Conservation (phyloP, 2,113 vertebrate genomes). For the Hylia prasina region DNA sequence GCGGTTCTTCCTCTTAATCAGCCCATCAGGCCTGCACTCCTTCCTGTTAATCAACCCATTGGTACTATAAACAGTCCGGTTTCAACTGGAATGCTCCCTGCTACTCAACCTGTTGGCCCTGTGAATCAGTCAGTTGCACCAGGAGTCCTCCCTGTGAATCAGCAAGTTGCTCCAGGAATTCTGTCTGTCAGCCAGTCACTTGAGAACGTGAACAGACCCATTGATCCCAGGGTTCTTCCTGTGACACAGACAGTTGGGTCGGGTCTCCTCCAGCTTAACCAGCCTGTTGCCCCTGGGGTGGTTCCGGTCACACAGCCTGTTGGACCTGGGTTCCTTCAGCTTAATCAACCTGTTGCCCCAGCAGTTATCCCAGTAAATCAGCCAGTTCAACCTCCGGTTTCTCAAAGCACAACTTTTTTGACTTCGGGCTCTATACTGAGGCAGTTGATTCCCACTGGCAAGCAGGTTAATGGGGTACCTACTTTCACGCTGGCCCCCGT, state of each 20-base stretch:
- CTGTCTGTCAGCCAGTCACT: conserved; percentile 67
- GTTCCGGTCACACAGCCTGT: conserved; percentile 75
- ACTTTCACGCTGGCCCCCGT: conserved; percentile 89
- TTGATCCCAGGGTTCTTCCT: conserved; percentile 60
- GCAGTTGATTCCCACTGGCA: conserved; percentile 92
- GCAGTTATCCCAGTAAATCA: conserved; percentile 72
- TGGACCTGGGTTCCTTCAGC: conserved; percentile 72
- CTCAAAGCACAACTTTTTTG: conserved; percentile 79
- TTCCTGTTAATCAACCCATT: conserved; percentile 67
- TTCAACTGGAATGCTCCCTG: conserved; percentile 47
- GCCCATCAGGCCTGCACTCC: conserved; percentile 40
- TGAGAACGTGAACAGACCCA: neutral
- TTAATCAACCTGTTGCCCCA: conserved; percentile 71
- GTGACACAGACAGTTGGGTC: conserved; percentile 64
- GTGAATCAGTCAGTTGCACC: conserved; percentile 28
- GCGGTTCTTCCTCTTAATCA: conserved; percentile 64
- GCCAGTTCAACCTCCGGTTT: conserved; percentile 24
- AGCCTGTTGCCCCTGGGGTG: conserved; percentile 65
- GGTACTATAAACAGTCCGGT: conserved; percentile 41
- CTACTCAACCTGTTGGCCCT: conserved; percentile 64
- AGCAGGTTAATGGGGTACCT: conserved; percentile 91
- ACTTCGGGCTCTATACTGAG: conserved; percentile 84
- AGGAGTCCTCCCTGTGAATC: conserved; percentile 50
- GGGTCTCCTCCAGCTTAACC: conserved; percentile 74
- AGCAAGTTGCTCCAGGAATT: conserved; percentile 32